Conservation (phyloP, 2,797 vertebrate genomes). For the Heteromormyrus szaboi region DNA sequence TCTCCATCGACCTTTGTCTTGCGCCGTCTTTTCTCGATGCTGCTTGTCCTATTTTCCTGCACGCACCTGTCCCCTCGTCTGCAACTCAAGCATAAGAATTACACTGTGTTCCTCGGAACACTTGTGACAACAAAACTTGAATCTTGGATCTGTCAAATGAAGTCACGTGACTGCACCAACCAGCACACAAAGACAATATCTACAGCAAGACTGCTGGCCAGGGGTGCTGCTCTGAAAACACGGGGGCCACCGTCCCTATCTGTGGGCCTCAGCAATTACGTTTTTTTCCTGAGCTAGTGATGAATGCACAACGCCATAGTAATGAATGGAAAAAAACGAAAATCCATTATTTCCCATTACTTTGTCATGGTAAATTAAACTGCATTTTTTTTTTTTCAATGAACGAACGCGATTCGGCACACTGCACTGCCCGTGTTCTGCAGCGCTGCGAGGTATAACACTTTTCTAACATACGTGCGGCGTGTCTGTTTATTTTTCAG, state of each 20-base stretch:
- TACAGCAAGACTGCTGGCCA: not conserved
- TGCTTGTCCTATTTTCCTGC: not conserved
- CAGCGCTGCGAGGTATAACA: not conserved
- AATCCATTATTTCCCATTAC: conserved; percentile 1
- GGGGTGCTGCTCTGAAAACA: not conserved
- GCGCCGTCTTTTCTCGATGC: not conserved
- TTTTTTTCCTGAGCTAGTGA: not conserved
- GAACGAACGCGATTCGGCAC: not conserved
- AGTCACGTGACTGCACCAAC: not conserved
- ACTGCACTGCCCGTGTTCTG: not conserved
- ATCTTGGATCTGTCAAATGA: not conserved
- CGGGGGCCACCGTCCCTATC: not conserved
- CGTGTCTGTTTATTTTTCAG: not conserved
- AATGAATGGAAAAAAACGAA: conserved; percentile 5
- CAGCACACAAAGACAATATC: not conserved
- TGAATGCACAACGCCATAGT: not conserved
- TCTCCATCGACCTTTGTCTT: not conserved
- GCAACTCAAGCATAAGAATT: not conserved
- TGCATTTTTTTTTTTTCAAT: not conserved
- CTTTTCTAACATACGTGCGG: not conserved
- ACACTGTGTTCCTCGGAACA: not conserved
- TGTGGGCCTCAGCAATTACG: not conserved
- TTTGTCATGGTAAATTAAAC: conserved; percentile 4
- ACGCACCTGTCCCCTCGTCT: not conserved
- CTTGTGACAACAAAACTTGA: not conserved